Conservation (phyloP, 92 coral and sea anemone species). For the Virgularia gustaviana region DNA sequence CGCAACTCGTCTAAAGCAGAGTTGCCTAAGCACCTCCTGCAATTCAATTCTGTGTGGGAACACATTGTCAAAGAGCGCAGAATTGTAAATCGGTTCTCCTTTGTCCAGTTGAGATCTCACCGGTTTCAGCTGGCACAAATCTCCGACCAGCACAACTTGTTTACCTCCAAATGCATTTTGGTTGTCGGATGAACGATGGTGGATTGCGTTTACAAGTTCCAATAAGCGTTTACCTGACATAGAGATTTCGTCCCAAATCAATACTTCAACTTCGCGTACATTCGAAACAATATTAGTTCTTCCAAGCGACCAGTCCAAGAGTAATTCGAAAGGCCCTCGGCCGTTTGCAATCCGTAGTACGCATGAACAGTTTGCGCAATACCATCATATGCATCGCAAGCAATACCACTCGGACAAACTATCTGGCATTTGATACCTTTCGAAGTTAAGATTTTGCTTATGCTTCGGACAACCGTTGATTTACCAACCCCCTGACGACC, state of each 20-base stretch:
- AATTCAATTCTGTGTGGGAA: no score
- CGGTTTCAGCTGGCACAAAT: conserved; percentile 2
- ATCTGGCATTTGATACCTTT: neutral
- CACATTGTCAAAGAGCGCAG: neutral
- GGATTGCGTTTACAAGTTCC: neutral
- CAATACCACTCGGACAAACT: conserved; percentile 1
- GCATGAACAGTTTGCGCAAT: neutral
- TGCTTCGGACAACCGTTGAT: neutral
- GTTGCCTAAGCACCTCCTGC: neutral
- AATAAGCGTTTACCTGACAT: neutral
- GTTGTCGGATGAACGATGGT: neutral
- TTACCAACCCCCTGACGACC: conserved; percentile 10
- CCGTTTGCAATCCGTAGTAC: conserved; percentile 10
- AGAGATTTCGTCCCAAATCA: conserved; percentile 9
- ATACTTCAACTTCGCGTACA: neutral
- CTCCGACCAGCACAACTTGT: neutral
- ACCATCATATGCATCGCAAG: conserved; percentile 15
- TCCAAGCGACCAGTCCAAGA: neutral
- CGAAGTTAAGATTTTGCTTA: neutral
- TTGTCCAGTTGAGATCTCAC: neutral
- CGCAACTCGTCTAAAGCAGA: neutral
- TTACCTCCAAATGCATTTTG: neutral
- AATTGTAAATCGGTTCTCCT: neutral
- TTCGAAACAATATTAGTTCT: neutral
- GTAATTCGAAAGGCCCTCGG: neutral